Percentiles rank a stretch among this genome's conserved stretches.
These are phyloP conservation scores for Drosophila subpulchrella DNA, from an alignment of 1,140 invertebrate genomes.

Conservation along the genomic window DNA sequence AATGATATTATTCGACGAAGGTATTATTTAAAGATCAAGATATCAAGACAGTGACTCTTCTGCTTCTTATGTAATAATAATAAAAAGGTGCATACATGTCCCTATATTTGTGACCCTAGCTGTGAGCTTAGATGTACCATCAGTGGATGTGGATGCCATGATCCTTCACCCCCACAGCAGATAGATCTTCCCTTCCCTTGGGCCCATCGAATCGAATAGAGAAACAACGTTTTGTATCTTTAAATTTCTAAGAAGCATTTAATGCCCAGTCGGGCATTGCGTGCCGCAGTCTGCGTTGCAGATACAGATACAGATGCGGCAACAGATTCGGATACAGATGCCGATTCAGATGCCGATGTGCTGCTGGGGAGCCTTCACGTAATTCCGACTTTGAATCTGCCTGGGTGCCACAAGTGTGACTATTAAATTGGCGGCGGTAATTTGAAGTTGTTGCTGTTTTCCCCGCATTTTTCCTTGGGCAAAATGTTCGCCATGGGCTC, in stretches of 20 bases:
- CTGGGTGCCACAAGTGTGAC: constrained; percentile 75
- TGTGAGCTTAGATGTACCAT: constrained; percentile 14
- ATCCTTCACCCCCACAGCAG: constrained; percentile 38
- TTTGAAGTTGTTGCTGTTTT: constrained; percentile 68
- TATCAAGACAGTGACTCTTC: not conserved
- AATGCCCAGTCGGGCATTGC: constrained; percentile 69
- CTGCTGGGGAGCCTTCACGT: constrained; percentile 55
- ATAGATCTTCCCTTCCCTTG: not conserved
- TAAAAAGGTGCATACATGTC: not conserved
- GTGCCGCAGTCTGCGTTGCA: constrained; percentile 46
- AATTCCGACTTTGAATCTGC: constrained; percentile 59
- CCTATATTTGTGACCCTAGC: not conserved
- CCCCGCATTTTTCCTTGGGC: constrained; percentile 4
- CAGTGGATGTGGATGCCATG: constrained; percentile 6
- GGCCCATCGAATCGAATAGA: constrained; percentile 21
- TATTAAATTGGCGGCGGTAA: constrained; percentile 82
- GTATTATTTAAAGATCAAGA: too few relatives aligned
- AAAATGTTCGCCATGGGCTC: constrained; percentile 32
- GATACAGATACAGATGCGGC: constrained; percentile 18
- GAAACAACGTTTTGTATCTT: constrained; percentile 63
- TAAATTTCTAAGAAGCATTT: constrained; percentile 79
- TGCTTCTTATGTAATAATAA: too few relatives aligned
- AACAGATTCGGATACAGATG: constrained; percentile 25
- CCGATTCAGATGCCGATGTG: constrained; percentile 34
- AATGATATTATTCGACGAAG: too few relatives aligned